Evolutionary conservation across 2,797 vertebrate species (phyloP).

Genomic region (Nannoperca obscura): DNA sequence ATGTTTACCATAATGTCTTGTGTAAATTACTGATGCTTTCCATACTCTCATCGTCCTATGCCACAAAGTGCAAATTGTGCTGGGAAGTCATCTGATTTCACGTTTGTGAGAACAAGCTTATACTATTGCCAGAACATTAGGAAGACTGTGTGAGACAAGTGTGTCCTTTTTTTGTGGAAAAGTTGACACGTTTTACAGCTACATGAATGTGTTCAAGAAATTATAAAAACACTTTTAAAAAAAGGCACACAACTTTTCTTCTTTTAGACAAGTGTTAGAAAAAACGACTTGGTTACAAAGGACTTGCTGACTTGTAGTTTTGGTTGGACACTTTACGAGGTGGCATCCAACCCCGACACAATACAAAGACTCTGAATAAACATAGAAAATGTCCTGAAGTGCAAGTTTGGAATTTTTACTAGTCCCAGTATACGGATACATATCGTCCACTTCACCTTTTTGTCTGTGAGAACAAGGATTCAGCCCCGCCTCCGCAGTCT

Average conservation of each 20-base stretch:
- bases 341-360: conserved; percentile 48
- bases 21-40: conserved; percentile 31
- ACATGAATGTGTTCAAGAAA: conserved; percentile 85
- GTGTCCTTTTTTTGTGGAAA: conserved; percentile 72
- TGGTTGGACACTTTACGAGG: conserved; percentile 54
- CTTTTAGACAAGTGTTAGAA: conserved; percentile 85
- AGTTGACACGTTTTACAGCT: conserved; percentile 73
- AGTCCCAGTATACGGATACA: conserved; percentile 54
- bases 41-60: conserved; percentile 32
- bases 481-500: conserved; percentile 42
- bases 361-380: conserved; percentile 58
- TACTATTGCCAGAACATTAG: conserved; percentile 79
- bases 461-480: conserved; percentile 30
- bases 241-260: conserved; percentile 92
- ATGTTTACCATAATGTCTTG: conserved; percentile 13
- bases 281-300: conserved; percentile 79
- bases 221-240: conserved; percentile 87
- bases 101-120: conserved; percentile 61
- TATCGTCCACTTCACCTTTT: conserved; percentile 45
- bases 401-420: conserved; percentile 68
- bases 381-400: conserved; percentile 75
- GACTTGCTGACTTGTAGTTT: conserved; percentile 82
- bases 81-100: conserved; percentile 77
- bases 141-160: conserved; percentile 90
- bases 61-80: conserved; percentile 82